Percentiles rank a stretch among this genome's conserved stretches.
phyloP scores from a whole-genome alignment of 2,888 invertebrate species.

The Balanococcus diminutus region DNA sequence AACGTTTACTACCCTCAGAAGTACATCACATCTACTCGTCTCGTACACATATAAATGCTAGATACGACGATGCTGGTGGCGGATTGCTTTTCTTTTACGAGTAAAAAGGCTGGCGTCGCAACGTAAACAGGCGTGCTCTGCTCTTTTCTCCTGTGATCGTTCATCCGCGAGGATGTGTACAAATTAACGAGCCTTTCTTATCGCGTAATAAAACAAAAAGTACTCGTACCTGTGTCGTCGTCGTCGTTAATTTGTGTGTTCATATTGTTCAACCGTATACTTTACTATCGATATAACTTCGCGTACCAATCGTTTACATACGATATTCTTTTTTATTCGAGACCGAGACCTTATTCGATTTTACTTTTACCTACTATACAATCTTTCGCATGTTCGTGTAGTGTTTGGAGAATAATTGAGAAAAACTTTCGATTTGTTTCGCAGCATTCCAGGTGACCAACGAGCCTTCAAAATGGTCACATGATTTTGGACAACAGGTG shows the following conservation, averaged over 20 bases:
- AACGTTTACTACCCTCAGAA: conserved; percentile 16
- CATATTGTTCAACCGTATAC: background rate
- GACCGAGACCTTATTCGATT: background rate
- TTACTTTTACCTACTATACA: too few species aligned
- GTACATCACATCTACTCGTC: background rate
- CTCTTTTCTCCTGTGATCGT: background rate
- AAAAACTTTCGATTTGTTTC: background rate
- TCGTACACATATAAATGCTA: conserved; percentile 16
- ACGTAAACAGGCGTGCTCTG: background rate
- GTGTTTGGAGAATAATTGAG: too few species aligned
- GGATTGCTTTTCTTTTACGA: background rate
- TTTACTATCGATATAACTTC: background rate
- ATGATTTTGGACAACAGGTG: conserved; percentile 49
- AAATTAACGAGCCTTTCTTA: background rate
- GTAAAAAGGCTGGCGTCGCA: background rate
- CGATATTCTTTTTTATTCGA: background rate
- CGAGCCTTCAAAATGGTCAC: conserved; percentile 44
- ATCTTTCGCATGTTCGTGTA: too few species aligned
- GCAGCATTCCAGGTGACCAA: background rate
- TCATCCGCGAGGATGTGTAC: background rate
- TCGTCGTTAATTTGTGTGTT: background rate
- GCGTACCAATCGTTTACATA: background rate
- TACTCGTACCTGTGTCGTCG: too few species aligned
- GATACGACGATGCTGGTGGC: background rate
- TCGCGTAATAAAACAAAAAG: background rate